These are phyloP conservation scores for Scalopus aquaticus DNA, from an alignment of 2,113 vertebrate species.

Conservation along the genomic window DNA sequence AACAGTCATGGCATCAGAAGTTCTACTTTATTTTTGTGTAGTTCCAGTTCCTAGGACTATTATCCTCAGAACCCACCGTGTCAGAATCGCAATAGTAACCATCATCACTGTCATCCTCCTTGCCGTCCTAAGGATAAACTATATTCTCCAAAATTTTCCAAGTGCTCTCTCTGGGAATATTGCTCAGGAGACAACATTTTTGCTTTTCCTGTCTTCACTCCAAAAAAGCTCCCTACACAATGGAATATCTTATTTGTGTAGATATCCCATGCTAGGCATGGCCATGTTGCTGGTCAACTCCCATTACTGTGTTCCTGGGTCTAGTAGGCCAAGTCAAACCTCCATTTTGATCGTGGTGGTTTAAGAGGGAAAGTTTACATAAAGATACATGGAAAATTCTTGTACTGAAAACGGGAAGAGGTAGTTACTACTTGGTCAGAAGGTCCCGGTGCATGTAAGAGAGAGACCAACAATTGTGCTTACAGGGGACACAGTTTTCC, in stretches of 20 bases:
- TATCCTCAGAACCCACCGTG: not conserved
- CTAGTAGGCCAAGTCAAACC: not conserved
- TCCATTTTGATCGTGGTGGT: not conserved
- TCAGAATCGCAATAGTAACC: not conserved
- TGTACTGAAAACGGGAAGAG: not conserved
- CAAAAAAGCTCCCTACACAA: not conserved
- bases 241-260: not conserved
- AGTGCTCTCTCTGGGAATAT: constrained; percentile 41
- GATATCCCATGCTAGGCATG: not conserved
- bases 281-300: not conserved
- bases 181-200: constrained; percentile 16
- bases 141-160: constrained; percentile 7
- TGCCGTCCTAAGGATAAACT: constrained; percentile 8
- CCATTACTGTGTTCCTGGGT: not conserved
- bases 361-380: not conserved
- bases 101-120: not conserved
- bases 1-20: not conserved
- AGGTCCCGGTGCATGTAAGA: not conserved
- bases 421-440: constrained; percentile 24
- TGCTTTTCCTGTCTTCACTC: not conserved
- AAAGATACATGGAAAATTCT: not conserved
- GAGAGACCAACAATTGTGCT: not conserved
- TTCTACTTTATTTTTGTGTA: constrained; percentile 49
- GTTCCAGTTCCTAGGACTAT: not conserved
- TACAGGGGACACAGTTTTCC: not conserved